Conservation (phyloP, 2,888 invertebrate genomes). For the Tuberolachnus salignus region DNA sequence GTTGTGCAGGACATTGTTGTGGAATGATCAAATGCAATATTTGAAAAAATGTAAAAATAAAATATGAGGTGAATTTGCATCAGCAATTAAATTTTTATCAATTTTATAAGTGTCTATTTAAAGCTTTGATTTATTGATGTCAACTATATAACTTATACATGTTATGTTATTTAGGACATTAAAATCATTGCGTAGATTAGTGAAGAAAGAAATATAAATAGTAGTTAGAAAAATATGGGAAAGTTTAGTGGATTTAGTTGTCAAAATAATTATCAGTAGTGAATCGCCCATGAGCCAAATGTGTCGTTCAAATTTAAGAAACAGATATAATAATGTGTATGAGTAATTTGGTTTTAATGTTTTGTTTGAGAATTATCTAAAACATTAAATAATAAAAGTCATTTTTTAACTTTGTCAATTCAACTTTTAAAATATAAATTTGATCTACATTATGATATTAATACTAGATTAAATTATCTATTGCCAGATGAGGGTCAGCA, state of each 20-base stretch:
- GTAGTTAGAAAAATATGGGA: constrained; percentile 81
- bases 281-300: constrained; percentile 78
- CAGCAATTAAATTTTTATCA: not conserved
- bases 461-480: constrained; percentile 79
- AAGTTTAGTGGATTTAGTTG: constrained; percentile 84
- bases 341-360: constrained; percentile 97
- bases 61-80: constrained; percentile 16
- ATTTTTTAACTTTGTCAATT: constrained; percentile 59
- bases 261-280: constrained; percentile 91
- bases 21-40: constrained; percentile 24
- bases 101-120: not conserved
- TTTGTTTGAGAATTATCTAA: constrained; percentile 84
- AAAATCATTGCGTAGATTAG: constrained; percentile 78
- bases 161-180: no score
- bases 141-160: no score
- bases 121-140: not conserved
- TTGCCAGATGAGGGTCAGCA: constrained; percentile 90
- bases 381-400: constrained; percentile 97
- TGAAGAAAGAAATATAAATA: constrained; percentile 73
- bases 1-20: constrained; percentile 62
- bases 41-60: not conserved
- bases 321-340: constrained; percentile 86
- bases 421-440: not conserved
- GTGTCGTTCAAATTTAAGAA: constrained; percentile 75
- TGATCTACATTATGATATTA: constrained; percentile 68